phyloP scores from a whole-genome alignment of 2,888 invertebrate genomes.

The Copidosoma aretas region DNA sequence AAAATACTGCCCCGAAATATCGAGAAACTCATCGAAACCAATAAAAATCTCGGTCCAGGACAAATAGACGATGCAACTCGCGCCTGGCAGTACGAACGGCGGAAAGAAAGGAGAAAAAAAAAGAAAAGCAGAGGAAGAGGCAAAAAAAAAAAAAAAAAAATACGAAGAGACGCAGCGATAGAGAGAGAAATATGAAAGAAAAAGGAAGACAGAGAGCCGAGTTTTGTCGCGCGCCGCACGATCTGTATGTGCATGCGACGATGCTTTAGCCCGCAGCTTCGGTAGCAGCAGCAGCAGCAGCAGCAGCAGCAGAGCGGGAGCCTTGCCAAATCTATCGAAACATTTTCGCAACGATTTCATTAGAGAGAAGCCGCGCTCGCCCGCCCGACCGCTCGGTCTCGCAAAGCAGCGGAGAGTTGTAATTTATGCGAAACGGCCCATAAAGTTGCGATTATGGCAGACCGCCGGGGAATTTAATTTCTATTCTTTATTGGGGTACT shows the following conservation, averaged over 20 bases:
- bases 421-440: conserved; percentile 37
- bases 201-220: conserved; percentile 13
- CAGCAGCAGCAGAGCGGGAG: conserved; percentile 12
- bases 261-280: not conserved
- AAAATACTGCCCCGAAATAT: too few species aligned
- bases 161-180: not conserved
- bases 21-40: conserved; percentile 20
- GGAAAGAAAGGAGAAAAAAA: not conserved
- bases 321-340: conserved; percentile 38
- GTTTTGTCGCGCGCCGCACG: conserved; percentile 16
- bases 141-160: not conserved
- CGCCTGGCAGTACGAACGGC: not conserved
- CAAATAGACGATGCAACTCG: conserved; percentile 21
- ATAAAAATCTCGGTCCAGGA: conserved; percentile 26
- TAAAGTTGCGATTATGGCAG: conserved; percentile 37
- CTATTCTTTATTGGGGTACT: conserved; percentile 35
- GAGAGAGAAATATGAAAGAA: conserved; percentile 4
- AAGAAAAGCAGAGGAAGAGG: not conserved
- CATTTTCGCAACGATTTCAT: conserved; percentile 38
- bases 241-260: conserved; percentile 4
- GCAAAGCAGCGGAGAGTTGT: too few species aligned
- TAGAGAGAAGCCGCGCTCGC: conserved; percentile 19
- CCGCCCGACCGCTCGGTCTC: not conserved
- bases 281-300: not conserved
- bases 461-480: conserved; percentile 30